Evolutionary conservation across 2,888 invertebrate genomes (phyloP), one percentile per base, ranked within the genome.

Genomic region (Lordiphosa andalusiaca): DNA sequence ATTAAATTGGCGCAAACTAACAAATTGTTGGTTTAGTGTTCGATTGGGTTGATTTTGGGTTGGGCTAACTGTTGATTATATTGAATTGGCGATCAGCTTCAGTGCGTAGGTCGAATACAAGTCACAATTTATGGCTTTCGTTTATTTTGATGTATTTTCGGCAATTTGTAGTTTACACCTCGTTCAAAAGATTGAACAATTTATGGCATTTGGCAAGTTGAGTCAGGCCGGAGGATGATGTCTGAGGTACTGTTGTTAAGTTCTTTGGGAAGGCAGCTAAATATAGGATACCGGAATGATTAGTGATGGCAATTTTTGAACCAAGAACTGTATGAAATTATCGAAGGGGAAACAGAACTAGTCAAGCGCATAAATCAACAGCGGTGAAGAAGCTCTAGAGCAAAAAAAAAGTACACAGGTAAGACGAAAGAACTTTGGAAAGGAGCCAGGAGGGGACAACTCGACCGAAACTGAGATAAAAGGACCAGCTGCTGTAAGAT

Each of bases 1-100:
- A 81, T 75, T 73, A 77, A 83, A 81, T 83, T 83, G 75, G 77
- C 77, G 80, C 71, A 77, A 81, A 81, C 75, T 71, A 73, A 83
- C 84, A 71, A 74, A 77, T 66, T 61, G 53, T 30, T 51, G 54
- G 50, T 55, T 38, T 50, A 63, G 57, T 68, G 40, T 70, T 63
- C 25, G 42, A 39, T 52, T 59, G 44, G 36, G 46, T 36, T 65
- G 46, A 66, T 61, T 30, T 61, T 61, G 66, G 52, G 75, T 56
- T 54, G 67, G 55, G 56, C 40, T 35, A 44, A 40, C 12, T 40
- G 42, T 47, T 38, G 39, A 21, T 12, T 16, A 13, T 21, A 16
- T 9, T 53, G 41, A 47, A 51, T 16, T 56, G 23, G 38, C 30
- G 47, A 47, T 36, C 19, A 50, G 21, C 30, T 33, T 10, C 23